Percentiles rank a stretch among this genome's conserved stretches.
These are phyloP conservation scores for Pseudochaenichthys georgianus DNA, from an alignment of 2,797 vertebrate species.

Conservation along the genomic window DNA sequence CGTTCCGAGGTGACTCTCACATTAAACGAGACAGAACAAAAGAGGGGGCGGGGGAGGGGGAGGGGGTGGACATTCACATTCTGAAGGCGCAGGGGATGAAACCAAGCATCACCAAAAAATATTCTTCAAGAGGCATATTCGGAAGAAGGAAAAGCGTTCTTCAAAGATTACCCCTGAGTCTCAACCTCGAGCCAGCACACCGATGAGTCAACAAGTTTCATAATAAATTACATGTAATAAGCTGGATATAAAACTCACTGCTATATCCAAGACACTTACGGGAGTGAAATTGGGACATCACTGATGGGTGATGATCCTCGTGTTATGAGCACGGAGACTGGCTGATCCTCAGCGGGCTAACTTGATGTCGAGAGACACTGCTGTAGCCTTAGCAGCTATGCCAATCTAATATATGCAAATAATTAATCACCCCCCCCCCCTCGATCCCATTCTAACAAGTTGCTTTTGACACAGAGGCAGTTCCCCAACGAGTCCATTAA, in stretches of 20 bases:
- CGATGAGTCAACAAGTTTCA: constrained; percentile 37
- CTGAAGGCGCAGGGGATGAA: constrained; percentile 14
- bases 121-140: constrained; percentile 41
- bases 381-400: constrained; percentile 41
- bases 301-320: constrained; percentile 44
- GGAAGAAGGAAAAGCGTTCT: constrained; percentile 32
- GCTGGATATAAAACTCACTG: neutral
- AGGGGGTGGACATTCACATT: constrained; percentile 32
- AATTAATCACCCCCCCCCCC: constrained; percentile 68
- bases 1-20: constrained; percentile 33
- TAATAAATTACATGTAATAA: constrained; percentile 33
- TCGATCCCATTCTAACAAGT: constrained; percentile 73
- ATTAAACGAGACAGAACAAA: constrained; percentile 57
- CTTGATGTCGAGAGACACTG: constrained; percentile 52
- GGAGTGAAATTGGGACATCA: constrained; percentile 27
- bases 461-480: constrained; percentile 72
- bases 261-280: constrained; percentile 7
- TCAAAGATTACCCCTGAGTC: constrained; percentile 32
- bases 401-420: constrained; percentile 74
- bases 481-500: constrained; percentile 75
- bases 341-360: constrained; percentile 40
- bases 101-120: constrained; percentile 22
- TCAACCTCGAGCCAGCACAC: constrained; percentile 25
- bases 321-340: constrained; percentile 28
- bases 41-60: neutral